Base-by-base conservation (phyloP, 1,140 invertebrate genomes). In the Neoseiulus cucumeris region DNA sequence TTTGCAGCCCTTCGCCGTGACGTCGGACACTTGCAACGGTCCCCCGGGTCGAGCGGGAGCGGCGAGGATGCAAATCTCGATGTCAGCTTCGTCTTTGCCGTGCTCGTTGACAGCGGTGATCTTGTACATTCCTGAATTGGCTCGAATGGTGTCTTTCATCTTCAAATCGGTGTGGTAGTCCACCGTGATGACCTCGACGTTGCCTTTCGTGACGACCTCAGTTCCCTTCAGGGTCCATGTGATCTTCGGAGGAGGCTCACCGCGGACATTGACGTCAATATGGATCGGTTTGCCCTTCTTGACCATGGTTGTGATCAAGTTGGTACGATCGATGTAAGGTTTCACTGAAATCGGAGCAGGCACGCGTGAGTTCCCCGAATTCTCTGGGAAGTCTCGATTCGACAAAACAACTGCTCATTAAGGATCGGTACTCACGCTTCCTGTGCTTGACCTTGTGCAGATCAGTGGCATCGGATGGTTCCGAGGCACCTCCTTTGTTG, bases 321-420 rank as follows among this genome's bases (percentile, higher is more conserved):
- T 91, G 0, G 90, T 92, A 70, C 91, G 82, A 74, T 95, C 91
- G 74, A 98, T 95, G 74, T 89, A 87, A n/a, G 92, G 92, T 78
- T 94, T 93, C 74, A 94, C 88, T 90, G 72, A 64, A 71, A 70
- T 59, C 51, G 4, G 4, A 41, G n/a, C 22, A n/a, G 4, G 67
- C 28, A 59, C 29, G 42, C 25, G 33, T 12, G 64, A 44, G 17
- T 25, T 59, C 22, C 14, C 25, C 14, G 14, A 20, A 33, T 14
- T 47, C 45, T 47, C 14, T 20, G 28, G 7, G 45, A 47, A 47
- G n/a, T 14, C 4, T 47, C 14, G 28, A 20, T 25, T 20, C 51
- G 14, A 25, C 4, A 25, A 14, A 14, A 59, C 2, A 17, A 47
- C 25, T 18, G n/a, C 41, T 4, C 33, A 64, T 65, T 28, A 45